Evolutionary conservation across 2,888 invertebrate genomes (phyloP).

Genomic region (Catotricha subobsoleta): DNA sequence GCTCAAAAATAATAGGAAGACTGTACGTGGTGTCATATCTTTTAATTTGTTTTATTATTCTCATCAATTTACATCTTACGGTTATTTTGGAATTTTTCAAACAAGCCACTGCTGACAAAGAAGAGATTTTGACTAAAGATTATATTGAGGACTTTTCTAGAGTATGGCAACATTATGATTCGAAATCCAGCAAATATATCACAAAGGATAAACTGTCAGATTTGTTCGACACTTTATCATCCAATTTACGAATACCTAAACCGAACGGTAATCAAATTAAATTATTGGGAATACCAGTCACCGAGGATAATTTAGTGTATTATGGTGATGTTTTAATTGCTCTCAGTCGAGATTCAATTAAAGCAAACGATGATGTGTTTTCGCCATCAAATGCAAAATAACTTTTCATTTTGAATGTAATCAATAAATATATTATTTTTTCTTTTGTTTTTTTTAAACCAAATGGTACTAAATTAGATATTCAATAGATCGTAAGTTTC

Average conservation of each 20-base stretch:
- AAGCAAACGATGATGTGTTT: too few species aligned
- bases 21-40: slow-evolving; percentile 1
- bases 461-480: too few species aligned
- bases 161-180: neutral
- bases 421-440: too few species aligned
- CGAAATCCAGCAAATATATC: neutral
- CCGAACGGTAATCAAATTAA: neutral
- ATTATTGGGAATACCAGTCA: neutral
- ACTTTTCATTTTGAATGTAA: too few species aligned
- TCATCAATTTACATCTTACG: neutral
- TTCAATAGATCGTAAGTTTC: too few species aligned
- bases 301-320: neutral
- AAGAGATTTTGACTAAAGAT: too few species aligned
- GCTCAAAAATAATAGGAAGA: neutral
- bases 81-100: neutral
- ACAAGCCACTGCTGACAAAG: neutral
- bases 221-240: neutral
- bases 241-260: neutral
- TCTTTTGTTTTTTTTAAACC: too few species aligned
- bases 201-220: neutral
- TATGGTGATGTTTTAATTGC: slow-evolving; percentile 1
- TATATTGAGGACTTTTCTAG: neutral
- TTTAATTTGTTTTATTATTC: neutral
- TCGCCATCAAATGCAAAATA: too few species aligned
- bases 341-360: neutral